Evolutionary conservation across 2,888 invertebrate species (phyloP), one percentile per base, ranked within the genome.

Genomic region (Octodonta nipae): DNA sequence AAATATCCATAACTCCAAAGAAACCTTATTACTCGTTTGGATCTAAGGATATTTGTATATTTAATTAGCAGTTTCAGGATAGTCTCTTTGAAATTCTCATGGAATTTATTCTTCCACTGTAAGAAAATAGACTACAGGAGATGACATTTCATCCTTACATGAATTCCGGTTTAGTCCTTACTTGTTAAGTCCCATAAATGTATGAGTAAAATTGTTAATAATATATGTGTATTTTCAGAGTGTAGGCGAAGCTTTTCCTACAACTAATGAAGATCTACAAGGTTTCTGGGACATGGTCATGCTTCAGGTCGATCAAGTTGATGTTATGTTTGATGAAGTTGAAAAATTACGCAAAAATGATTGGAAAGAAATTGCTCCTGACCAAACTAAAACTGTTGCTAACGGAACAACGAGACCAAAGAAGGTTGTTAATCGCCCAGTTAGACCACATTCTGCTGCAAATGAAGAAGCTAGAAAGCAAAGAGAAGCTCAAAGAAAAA

Each of bases 241-340:
- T 63, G 70, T 70, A 13, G 81, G 77, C 41, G 88, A 88, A 53
- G 79, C 76, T 40, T 89, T 86, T 62, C 86, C 84, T 5, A 92
- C 92, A 5, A 91, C 88, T 1, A 66, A 75, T 43, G 80, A 84
- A 48, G 95, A 95, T 61, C 67, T 95, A 40, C 87, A 85, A 50
- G 95, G 93, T 1, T 95, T 95, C 67, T 95, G 93, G 93, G 93
- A 95, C 61, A 91, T 95, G 89, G 88, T 93, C 15, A 78, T 81
- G 58, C 70, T 93, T 29, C 92, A 93, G 64, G 83, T 93, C 12
- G 74, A 77, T 38, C 84, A 91, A 52, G 78, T 93, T 32, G 78
- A 88, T 55, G 71, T 73, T 3, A 64, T 85, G 45, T 88, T 85
- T 57, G 68, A 71, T 8, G 78, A 81, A 36, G 70, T 86, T 20